Percentiles rank a stretch among this genome's conserved stretches.
Evolutionary conservation across 1,140 invertebrate species (phyloP).

Genomic region (Danaus melanippus): DNA sequence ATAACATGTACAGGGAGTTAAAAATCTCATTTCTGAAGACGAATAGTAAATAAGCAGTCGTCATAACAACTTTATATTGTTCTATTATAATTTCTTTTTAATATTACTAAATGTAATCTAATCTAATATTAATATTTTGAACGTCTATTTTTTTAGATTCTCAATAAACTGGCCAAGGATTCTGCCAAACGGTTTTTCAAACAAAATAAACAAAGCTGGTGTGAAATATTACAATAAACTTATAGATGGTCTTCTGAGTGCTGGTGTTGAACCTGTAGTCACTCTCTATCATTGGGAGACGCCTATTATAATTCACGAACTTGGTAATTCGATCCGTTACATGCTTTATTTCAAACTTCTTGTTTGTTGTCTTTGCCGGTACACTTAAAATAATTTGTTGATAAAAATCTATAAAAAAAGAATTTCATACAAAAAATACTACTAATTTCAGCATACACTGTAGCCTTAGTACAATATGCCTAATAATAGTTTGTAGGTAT

Average conservation of each 20-base stretch:
- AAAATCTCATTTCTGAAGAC: too few species aligned
- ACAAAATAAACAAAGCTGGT: slow-evolving; percentile 69
- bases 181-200: slow-evolving; percentile 67
- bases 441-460: too few species aligned
- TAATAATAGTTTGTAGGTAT: too few species aligned
- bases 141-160: slow-evolving; percentile 40
- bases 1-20: too few species aligned
- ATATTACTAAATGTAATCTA: slow-evolving; percentile 22
- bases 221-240: slow-evolving; percentile 74
- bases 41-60: too few species aligned
- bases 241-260: slow-evolving; percentile 68
- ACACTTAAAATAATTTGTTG: too few species aligned
- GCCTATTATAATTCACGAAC: slow-evolving; percentile 36
- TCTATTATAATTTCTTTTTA: slow-evolving; percentile 35
- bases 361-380: too few species aligned
- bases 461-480: too few species aligned
- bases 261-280: slow-evolving; percentile 71
- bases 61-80: too few species aligned
- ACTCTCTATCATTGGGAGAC: slow-evolving; percentile 48
- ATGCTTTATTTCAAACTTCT: too few species aligned
- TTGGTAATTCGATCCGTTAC: slow-evolving; percentile 17
- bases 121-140: background rate
- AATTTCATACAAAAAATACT: too few species aligned
- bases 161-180: slow-evolving; percentile 75
- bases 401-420: too few species aligned